Evolutionary conservation across 1,140 invertebrate species (phyloP), one percentile per base, ranked within the genome.

Genomic region (Sesamia nonagrioides): DNA sequence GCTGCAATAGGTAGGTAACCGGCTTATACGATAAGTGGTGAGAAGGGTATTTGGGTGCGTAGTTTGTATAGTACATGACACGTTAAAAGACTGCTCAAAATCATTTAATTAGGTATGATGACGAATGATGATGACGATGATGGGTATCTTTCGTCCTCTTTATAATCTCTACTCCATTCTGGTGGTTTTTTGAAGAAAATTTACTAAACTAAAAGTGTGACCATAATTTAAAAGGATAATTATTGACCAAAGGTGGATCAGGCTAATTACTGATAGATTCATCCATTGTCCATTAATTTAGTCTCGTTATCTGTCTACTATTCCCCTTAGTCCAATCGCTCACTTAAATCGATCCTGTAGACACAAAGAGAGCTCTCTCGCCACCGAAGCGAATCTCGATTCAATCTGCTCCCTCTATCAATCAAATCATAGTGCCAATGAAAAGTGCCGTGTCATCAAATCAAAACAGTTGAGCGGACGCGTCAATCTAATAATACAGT

Each of bases 391-490:
- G 63, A 68, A 68, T 45, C 60, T 63, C 42, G 48, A 68, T 68
- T 68, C 63, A 68, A 68, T 54, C 68, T 50, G 68, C n/a, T 60
- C 27, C 42, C 40, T 42, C 58, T 56, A 50, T 75, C 73, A 75
- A 75, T 48, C 74, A 66, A 66, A 68, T 77, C 61, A 66, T 75
- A 45, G 73, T 27, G 40, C 11, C 18, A 27, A 50, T 27, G 4
- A 48, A 77, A 73, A 40, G 66, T 56, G 69, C 75, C 21, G 56
- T 52, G 68, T 79, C 69, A 79, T 66, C 58, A 54, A 79, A 79
- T 79, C 58, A 79, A 73, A 78, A 71, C 76, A 73, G 66, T 56
- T 54, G 40, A 78, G 63, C 42, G 35, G 35, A 60, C 61, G 52
- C 54, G 52, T 56, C 76, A 45, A 37, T 78, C 63, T 56, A 56